Conservation (phyloP, 1,140 invertebrate species). For the Leptoteleia sp. region DNA sequence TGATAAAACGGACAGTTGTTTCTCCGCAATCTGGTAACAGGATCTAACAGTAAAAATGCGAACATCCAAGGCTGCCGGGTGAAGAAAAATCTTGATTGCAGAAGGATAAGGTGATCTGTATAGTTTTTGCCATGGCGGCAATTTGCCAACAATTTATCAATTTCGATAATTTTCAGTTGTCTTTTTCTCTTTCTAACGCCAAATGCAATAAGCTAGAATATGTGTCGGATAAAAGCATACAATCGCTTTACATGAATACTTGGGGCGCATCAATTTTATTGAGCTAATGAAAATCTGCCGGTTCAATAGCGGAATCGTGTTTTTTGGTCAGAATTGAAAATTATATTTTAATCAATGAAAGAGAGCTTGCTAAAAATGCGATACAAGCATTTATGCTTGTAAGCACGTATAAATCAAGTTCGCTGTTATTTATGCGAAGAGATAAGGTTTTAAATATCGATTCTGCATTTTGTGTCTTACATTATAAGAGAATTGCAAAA, state of each 20-base stretch:
- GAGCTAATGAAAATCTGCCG: background rate
- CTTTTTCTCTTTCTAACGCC: no score
- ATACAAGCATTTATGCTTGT: slow-evolving; percentile 42
- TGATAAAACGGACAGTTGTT: slow-evolving; percentile 59
- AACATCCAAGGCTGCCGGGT: slow-evolving; percentile 39
- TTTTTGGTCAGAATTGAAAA: slow-evolving; percentile 14
- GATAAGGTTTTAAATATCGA: slow-evolving; percentile 58
- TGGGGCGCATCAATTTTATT: slow-evolving; percentile 12
- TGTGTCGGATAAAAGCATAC: background rate
- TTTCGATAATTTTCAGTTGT: background rate
- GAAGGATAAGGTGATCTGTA: slow-evolving; percentile 20
- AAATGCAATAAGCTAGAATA: no score
- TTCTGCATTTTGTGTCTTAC: slow-evolving; percentile 43
- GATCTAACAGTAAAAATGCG: slow-evolving; percentile 45
- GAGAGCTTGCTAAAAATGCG: slow-evolving; percentile 30
- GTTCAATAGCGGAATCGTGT: slow-evolving; percentile 4
- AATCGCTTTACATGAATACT: no score
- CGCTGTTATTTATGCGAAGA: slow-evolving; percentile 49
- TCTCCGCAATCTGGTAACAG: slow-evolving; percentile 40
- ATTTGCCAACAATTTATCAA: background rate
- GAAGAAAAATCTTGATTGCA: slow-evolving; percentile 26
- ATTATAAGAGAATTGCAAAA: slow-evolving; percentile 53
- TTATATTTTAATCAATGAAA: slow-evolving; percentile 36
- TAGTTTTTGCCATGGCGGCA: slow-evolving; percentile 4
- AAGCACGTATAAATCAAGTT: slow-evolving; percentile 52